Percentiles rank a stretch among this genome's conserved stretches.
These are phyloP conservation scores for Ceyx erithaca DNA, from an alignment of 2,797 vertebrate genomes.

Conservation along the genomic window DNA sequence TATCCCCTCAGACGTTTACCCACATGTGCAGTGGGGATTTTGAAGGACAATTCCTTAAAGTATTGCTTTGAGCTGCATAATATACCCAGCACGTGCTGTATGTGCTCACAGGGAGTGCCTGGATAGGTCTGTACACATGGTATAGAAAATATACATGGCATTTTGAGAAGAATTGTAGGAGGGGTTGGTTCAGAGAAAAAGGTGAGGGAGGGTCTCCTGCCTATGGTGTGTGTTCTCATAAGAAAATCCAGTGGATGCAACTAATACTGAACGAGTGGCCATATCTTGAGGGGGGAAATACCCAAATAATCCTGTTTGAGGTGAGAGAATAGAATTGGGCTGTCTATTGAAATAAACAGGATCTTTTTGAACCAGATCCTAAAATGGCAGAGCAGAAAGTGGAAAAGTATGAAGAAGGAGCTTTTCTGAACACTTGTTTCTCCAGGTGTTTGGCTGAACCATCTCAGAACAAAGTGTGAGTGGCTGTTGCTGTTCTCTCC, in stretches of 20 bases:
- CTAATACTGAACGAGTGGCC: neutral
- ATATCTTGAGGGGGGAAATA: neutral
- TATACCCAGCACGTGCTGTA: fast-evolving
- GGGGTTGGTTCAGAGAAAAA: neutral
- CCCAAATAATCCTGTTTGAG: neutral
- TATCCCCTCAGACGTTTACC: neutral
- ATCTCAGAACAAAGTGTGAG: neutral
- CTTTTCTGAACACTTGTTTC: neutral
- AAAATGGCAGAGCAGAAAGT: neutral
- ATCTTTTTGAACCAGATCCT: neutral
- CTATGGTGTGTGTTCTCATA: neutral
- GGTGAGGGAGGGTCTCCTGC: neutral
- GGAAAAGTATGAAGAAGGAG: neutral
- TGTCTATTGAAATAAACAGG: neutral
- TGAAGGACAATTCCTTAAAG: neutral
- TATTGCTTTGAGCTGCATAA: neutral
- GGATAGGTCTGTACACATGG: neutral
- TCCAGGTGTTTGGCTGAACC: neutral
- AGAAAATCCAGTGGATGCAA: neutral
- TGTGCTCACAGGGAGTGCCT: neutral
- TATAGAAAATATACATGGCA: neutral
- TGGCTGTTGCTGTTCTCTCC: neutral
- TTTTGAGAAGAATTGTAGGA: neutral
- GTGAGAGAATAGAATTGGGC: neutral
- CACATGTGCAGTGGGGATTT: neutral